Percentiles rank a stretch among this genome's conserved stretches.
Conservation (phyloP, 1,140 invertebrate genomes). For the Teleogryllus occipitalis region DNA sequence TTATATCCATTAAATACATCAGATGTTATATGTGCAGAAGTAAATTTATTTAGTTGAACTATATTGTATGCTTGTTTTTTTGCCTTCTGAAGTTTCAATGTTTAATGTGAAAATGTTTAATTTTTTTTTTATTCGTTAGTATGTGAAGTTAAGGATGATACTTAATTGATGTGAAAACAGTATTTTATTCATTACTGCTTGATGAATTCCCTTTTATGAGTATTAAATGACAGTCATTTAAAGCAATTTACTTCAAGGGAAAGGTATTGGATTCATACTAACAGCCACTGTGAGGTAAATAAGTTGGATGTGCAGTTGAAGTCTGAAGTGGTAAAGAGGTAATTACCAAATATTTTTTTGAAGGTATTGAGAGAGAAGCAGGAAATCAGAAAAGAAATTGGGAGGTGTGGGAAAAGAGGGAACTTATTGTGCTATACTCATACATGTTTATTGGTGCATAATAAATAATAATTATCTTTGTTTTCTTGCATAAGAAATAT, state of each 20-base stretch:
- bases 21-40: background rate
- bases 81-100: background rate
- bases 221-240: background rate
- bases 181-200: background rate
- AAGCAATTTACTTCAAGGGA: background rate
- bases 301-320: background rate
- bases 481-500: background rate
- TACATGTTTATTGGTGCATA: background rate
- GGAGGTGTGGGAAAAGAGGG: background rate
- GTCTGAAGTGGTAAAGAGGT: background rate
- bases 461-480: background rate
- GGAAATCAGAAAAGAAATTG: background rate
- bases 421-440: background rate
- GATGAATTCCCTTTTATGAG: background rate
- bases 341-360: conserved; percentile 2
- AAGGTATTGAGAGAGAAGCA: background rate
- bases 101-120: too few relatives aligned
- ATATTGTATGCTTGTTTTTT: background rate
- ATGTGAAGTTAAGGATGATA: background rate
- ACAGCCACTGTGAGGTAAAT: background rate
- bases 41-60: conserved; percentile 1
- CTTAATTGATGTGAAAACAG: background rate
- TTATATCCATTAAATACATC: background rate
- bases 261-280: background rate
- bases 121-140: too few relatives aligned